Percentiles rank a stretch among this genome's conserved stretches.
Conservation (phyloP, 2,797 vertebrate genomes). For the Fundulus diaphanus region DNA sequence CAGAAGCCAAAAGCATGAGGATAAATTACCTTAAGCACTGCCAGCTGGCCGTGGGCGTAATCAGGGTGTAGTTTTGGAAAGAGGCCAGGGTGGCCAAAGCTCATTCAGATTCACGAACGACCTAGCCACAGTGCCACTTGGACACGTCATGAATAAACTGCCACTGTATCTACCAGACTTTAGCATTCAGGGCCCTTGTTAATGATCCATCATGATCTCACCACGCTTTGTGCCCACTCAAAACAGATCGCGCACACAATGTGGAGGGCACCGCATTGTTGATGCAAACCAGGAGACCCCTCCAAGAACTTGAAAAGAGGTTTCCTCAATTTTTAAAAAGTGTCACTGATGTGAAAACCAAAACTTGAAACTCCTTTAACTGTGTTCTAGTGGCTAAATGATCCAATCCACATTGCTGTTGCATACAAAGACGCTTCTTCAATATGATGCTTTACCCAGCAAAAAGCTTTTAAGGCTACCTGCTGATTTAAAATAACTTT, state of each 20-base stretch:
- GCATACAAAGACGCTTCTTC: neutral
- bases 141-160: neutral
- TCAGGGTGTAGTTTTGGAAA: neutral
- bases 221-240: neutral
- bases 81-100: neutral
- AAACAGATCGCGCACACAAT: neutral
- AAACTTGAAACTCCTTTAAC: neutral
- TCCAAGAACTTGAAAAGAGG: neutral
- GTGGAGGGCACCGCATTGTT: neutral
- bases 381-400: neutral
- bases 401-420: neutral
- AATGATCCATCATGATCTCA: neutral
- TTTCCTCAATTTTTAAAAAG: neutral
- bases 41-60: neutral
- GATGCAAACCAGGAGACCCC: neutral
- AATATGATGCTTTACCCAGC: neutral
- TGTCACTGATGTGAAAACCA: neutral
- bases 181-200: neutral
- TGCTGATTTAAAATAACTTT: neutral
- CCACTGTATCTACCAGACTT: neutral
- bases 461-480: neutral
- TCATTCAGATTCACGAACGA: neutral
- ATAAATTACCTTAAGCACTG: conserved; percentile 6
- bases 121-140: neutral
- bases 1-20: neutral